Base-by-base conservation (phyloP, 2,888 invertebrate genomes). In the Apamea anceps region DNA sequence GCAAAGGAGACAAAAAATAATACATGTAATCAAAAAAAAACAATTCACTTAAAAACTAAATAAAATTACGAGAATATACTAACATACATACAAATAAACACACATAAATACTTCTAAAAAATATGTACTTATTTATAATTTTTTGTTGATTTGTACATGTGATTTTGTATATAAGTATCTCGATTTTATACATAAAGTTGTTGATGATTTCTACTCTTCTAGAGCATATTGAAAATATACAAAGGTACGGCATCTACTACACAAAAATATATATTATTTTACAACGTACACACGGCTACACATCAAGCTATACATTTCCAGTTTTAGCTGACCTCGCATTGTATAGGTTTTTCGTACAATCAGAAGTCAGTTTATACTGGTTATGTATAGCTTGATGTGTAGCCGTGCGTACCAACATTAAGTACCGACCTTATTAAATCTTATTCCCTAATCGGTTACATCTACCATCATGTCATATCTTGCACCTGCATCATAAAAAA, bases 401-500 rank as follows among this genome's bases (percentile, higher is more conserved):
- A n/a, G n/a, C n/a, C n/a, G n/a, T n/a, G n/a, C n/a, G n/a, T 21
- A 65, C 21, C 21, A 37, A 10, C 21, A 21, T 37, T 71, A 25
- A 57, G 57, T 57, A 60, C 25, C 42, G 18, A 71, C 28, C 15
- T 70, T 45, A 67, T 68, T 79, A 42, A 60, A 67, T 68, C 15
- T n/a, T 65, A 28, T 3, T 74, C 6, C 25, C 25, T 87, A 60
- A 88, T 85, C 76, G 57, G 67, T 73, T 45, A 54, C 62, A 84
- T 77, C 75, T 67, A 18, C 51, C 4, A 32, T 66, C 74, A 32
- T 32, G 32, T 32, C 32, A 79, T 57, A 82, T 75, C 87, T 66
- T 70, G 70, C 77, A 82, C 62, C 80, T 82, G 78, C 73, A 82
- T 68, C 81, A 84, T 80, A 85, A 87, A 87, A 85, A 85, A 82